Base-by-base conservation (phyloP, 2,888 invertebrate species). In the Phortica okadai region DNA sequence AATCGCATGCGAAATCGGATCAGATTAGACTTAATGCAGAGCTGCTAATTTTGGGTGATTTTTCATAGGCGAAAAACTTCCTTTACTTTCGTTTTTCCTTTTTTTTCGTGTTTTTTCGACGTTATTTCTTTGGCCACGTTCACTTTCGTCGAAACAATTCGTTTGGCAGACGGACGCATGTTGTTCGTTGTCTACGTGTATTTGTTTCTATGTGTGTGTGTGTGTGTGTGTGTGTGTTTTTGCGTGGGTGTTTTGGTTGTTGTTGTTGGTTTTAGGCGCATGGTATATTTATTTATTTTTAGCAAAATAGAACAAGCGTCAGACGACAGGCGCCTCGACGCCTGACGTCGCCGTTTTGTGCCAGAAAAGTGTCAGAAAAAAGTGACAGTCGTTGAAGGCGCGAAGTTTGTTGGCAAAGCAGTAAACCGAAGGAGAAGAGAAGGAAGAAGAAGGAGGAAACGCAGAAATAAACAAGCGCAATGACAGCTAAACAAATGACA, bases 401-500 rank as follows among this genome's bases (percentile, higher is more conserved):
- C 16, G 56, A 16, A 56, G 56, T n/a, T 58, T 75, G 78, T 78
- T 83, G 85, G 84, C 86, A 84, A 83, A 84, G 82, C 69, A 77
- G 25, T 62, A 76, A 84, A 83, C 84, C 86, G 33, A 33, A 33
- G 33, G 33, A 5, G 33, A 33, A 5, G 33, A 33, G 33, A 2
- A 33, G 4, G 33, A 33, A 84, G 85, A 86, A 86, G 83, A 82
- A 77, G 83, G 82, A 86, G 50, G 10, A 3, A 14, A 86, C 84
- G 84, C 84, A 86, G 62, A 62, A 62, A 62, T 62, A 25, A 62
- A 62, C 62, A 62, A 83, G 84, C 81, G 83, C 85, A 86, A 85
- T 86, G 86, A 86, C 85, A 86, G 86, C 86, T 85, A 85, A 86
- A 86, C 86, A 86, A 86, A 84, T 86, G 86, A 86, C 85, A 86